Evolutionary conservation across 2,113 vertebrate species (phyloP).

Genomic region (Carassius carassius): DNA sequence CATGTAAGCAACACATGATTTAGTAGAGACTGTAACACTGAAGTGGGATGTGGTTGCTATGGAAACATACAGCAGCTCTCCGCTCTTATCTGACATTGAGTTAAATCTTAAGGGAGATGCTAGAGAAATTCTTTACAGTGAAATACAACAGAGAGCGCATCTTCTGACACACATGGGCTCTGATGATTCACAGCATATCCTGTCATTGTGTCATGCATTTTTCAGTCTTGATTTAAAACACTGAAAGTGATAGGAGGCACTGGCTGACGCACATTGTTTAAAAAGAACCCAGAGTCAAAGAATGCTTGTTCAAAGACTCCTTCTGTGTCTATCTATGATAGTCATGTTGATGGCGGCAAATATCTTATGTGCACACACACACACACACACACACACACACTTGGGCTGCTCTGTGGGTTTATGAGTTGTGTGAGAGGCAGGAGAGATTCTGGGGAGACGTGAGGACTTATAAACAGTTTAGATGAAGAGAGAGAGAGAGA

Average conservation of each 20-base stretch:
- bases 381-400: slow-evolving; percentile 15
- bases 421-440: background rate
- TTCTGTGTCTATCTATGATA: background rate
- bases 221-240: background rate
- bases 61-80: slow-evolving; percentile 31
- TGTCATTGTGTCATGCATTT: slow-evolving; percentile 8
- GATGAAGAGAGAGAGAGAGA: background rate
- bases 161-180: background rate
- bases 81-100: slow-evolving; percentile 22
- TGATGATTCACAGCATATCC: background rate
- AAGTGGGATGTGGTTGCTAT: slow-evolving; percentile 38
- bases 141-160: background rate
- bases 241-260: background rate
- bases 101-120: slow-evolving; percentile 2
- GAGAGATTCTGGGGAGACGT: background rate
- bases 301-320: slow-evolving; percentile 7
- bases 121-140: slow-evolving; percentile 6
- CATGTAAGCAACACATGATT: background rate
- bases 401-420: background rate
- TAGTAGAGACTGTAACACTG: background rate
- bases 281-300: background rate
- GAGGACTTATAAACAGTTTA: background rate
- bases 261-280: background rate
- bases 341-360: background rate
- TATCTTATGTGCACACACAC: background rate